Percentiles rank a stretch among this genome's conserved stretches.
These are phyloP conservation scores for Alouatta palliata DNA, from an alignment of 2,113 vertebrate species.

Conservation along the genomic window DNA sequence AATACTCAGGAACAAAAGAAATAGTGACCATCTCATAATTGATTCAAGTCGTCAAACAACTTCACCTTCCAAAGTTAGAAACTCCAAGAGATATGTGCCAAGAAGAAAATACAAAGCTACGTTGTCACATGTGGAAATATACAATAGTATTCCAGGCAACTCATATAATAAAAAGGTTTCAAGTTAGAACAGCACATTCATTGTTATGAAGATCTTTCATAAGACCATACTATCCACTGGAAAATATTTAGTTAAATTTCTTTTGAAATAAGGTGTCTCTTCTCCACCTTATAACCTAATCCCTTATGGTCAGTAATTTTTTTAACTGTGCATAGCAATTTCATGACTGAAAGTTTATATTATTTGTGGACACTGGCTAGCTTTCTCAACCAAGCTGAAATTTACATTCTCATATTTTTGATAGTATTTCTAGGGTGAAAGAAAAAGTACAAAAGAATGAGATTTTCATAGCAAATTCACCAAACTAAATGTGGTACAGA, in stretches of 20 bases:
- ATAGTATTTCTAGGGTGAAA: not conserved
- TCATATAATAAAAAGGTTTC: not conserved
- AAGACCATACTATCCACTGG: not conserved
- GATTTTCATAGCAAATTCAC: not conserved
- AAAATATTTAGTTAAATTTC: not conserved
- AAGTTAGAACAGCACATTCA: not conserved
- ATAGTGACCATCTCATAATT: constrained; percentile 57
- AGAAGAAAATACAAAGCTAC: constrained; percentile 28
- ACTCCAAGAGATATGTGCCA: not conserved
- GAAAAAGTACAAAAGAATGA: not conserved
- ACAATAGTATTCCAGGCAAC: not conserved
- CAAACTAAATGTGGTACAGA: not conserved
- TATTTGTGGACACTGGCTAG: not conserved
- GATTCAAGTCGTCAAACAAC: constrained; percentile 57
- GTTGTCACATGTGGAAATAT: constrained; percentile 6
- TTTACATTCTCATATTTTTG: constrained; percentile 47
- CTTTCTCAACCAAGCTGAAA: not conserved
- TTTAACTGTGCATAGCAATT: not conserved
- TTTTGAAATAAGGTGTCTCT: not conserved
- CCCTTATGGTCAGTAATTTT: not conserved
- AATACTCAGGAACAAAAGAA: constrained; percentile 65
- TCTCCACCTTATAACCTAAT: not conserved
- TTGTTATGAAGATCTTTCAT: not conserved
- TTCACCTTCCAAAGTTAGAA: constrained; percentile 51
- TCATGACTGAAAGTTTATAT: not conserved